Evolutionary conservation across 2,797 vertebrate genomes (phyloP).

Genomic region (Chrysolophus pictus): DNA sequence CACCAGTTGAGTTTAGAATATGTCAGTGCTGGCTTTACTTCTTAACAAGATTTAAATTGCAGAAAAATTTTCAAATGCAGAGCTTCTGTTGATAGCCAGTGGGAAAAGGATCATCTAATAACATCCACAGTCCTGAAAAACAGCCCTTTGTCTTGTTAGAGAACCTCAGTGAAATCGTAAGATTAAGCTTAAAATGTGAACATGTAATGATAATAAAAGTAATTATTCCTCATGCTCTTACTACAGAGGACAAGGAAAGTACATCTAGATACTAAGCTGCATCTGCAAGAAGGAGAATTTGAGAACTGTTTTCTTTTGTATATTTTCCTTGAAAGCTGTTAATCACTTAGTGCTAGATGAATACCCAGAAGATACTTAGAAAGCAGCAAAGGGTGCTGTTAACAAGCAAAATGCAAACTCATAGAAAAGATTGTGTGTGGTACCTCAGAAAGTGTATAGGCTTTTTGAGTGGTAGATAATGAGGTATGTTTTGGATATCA

Average conservation of each 20-base stretch:
- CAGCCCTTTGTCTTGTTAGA: neutral
- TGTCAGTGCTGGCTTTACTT: conserved; percentile 14
- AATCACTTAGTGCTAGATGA: neutral
- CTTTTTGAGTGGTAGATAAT: neutral
- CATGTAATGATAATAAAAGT: neutral
- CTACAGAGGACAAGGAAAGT: neutral
- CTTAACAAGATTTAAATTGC: neutral
- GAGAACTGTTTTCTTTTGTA: neutral
- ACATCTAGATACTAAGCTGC: neutral
- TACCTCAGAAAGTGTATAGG: neutral
- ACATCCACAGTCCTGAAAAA: neutral
- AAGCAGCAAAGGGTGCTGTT: neutral
- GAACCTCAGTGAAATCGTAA: neutral
- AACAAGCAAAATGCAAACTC: neutral
- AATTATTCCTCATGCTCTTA: neutral
- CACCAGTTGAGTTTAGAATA: neutral
- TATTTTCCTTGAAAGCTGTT: neutral
- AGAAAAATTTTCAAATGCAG: neutral
- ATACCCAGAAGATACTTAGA: neutral
- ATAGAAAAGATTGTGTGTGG: neutral
- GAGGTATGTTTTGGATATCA: neutral
- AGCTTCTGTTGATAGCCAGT: neutral
- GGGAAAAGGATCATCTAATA: neutral
- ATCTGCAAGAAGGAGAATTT: neutral
- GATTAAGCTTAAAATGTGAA: neutral